phyloP scores from a whole-genome alignment of 2,797 vertebrate genomes.

The Pachyuromys duprasi region DNA sequence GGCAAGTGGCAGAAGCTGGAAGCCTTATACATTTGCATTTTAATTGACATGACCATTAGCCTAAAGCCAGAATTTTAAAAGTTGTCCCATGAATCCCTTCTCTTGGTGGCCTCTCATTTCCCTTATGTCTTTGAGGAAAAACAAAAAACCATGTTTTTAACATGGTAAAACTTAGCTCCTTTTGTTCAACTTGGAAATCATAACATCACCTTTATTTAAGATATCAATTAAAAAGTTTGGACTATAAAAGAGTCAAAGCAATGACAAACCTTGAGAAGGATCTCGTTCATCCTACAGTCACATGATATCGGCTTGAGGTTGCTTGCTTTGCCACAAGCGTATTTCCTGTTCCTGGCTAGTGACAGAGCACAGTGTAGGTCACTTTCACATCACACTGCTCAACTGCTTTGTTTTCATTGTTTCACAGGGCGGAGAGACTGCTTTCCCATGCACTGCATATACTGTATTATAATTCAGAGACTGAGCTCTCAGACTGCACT shows the following conservation, averaged over 20 bases:
- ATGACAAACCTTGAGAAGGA: background rate
- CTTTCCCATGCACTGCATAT: background rate
- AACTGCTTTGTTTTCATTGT: constrained; percentile 21
- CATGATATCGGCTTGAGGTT: background rate
- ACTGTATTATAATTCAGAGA: constrained; percentile 48
- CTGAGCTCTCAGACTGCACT: background rate
- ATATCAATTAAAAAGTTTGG: constrained; percentile 50
- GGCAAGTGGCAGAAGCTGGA: constrained; percentile 54
- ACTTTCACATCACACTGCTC: constrained; percentile 25
- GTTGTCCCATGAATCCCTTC: constrained; percentile 61
- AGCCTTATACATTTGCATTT: constrained; percentile 71
- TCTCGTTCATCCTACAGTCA: background rate
- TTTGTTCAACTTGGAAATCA: constrained; percentile 53
- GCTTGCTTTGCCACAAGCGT: background rate
- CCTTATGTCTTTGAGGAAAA: constrained; percentile 40
- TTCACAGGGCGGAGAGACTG: constrained; percentile 14
- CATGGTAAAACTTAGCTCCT: constrained; percentile 30
- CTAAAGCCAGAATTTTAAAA: constrained; percentile 51
- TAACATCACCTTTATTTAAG: constrained; percentile 36
- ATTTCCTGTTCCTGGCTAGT: constrained; percentile 29
- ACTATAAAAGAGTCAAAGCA: constrained; percentile 17
- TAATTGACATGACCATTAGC: constrained; percentile 75
- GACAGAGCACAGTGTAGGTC: background rate
- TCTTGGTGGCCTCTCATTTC: constrained; percentile 59
- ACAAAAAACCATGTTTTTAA: constrained; percentile 4